phyloP scores from a whole-genome alignment of 2,888 invertebrate species.

The Erebia aethiops region DNA sequence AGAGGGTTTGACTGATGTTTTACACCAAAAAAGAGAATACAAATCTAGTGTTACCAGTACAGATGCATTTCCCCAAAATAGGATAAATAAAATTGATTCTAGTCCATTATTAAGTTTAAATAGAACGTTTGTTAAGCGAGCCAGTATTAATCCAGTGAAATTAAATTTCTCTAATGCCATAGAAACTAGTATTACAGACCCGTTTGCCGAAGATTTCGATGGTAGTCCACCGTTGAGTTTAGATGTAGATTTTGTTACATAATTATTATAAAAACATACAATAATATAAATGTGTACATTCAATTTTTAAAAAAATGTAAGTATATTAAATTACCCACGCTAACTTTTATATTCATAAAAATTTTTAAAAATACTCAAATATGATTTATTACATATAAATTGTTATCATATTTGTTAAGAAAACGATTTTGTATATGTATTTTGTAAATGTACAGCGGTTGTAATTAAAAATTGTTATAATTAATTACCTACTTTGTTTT shows the following conservation, averaged over 20 bases:
- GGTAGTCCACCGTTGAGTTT: slow-evolving; percentile 73
- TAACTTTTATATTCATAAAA: not conserved
- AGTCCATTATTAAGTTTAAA: slow-evolving; percentile 62
- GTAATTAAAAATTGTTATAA: too few relatives aligned
- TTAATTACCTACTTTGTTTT: too few relatives aligned
- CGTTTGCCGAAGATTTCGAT: slow-evolving; percentile 72
- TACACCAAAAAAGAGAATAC: not conserved
- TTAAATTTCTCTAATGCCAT: slow-evolving; percentile 56
- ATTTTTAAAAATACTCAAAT: not conserved
- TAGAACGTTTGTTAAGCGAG: slow-evolving; percentile 54
- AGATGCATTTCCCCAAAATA: not conserved
- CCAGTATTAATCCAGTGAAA: slow-evolving; percentile 59
- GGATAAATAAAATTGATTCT: slow-evolving; percentile 16
- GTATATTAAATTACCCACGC: too few relatives aligned
- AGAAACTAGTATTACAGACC: slow-evolving; percentile 51
- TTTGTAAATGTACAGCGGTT: not conserved
- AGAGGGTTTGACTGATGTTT: not conserved
- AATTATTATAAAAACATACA: not conserved
- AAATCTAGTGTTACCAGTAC: slow-evolving; percentile 1
- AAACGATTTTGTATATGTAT: not conserved
- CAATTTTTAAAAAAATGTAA: too few relatives aligned
- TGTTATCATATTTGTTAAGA: not conserved
- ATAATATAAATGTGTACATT: not conserved
- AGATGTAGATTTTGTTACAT: slow-evolving; percentile 44
- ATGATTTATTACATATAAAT: not conserved